Conservation (phyloP, 2,113 vertebrate genomes). For the Gambusia affinis region DNA sequence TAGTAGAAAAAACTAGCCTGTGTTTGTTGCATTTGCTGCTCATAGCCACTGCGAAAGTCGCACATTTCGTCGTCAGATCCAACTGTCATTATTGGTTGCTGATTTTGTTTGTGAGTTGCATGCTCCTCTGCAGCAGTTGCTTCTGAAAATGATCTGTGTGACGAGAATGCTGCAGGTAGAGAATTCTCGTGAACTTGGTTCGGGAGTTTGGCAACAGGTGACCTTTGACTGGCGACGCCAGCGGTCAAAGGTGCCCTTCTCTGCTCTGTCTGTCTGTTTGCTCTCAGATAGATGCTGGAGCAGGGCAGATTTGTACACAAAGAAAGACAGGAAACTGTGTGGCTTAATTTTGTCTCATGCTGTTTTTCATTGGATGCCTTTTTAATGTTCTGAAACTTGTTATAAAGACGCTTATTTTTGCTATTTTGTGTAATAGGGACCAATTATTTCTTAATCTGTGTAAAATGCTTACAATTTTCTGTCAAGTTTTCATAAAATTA, state of each 20-base stretch:
- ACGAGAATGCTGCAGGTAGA: constrained; percentile 35
- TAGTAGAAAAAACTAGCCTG: not conserved
- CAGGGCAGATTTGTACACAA: constrained; percentile 2
- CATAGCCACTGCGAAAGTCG: not conserved
- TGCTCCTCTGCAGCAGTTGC: constrained; percentile 1
- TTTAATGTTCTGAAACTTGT: constrained; percentile 5
- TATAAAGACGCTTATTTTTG: not conserved
- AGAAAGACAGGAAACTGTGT: constrained; percentile 25
- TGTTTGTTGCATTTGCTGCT: constrained; percentile 6
- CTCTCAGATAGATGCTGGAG: constrained; percentile 56
- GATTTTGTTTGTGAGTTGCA: constrained; percentile 8
- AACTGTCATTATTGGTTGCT: not conserved
- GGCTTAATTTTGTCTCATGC: not conserved
- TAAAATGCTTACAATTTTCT: not conserved
- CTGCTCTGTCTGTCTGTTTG: constrained; percentile 62
- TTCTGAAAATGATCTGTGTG: constrained; percentile 46
- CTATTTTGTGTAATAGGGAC: not conserved
- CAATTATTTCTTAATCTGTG: not conserved
- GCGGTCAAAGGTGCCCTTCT: constrained; percentile 74
- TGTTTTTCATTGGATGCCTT: not conserved
- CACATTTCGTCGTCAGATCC: too few species aligned
- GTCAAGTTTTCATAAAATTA: not conserved
- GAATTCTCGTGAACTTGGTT: constrained; percentile 68
- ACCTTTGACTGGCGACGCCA: constrained; percentile 72
- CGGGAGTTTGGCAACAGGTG: constrained; percentile 68